Conservation (phyloP, 2,888 invertebrate species). For the Limnephilus lunatus region DNA sequence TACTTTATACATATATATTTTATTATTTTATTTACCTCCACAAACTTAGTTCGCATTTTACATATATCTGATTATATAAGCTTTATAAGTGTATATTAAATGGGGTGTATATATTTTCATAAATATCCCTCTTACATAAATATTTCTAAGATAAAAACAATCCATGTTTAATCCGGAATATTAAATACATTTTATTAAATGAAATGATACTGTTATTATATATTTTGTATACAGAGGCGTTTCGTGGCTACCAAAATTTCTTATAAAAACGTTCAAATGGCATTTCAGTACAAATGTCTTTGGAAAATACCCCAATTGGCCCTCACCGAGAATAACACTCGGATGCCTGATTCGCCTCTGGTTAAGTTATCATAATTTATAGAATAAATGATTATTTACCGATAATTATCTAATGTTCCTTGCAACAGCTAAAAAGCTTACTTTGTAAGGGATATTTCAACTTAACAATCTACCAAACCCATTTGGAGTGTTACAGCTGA, state of each 20-base stretch:
- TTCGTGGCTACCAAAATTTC: constrained; percentile 44
- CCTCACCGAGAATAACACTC: constrained; percentile 21
- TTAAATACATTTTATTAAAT: background rate
- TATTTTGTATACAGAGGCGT: constrained; percentile 48
- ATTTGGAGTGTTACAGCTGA: background rate
- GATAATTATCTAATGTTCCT: background rate
- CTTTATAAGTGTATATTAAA: background rate
- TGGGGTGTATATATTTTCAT: background rate
- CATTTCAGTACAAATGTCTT: background rate
- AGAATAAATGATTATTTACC: background rate
- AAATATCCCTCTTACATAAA: background rate
- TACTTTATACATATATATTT: background rate
- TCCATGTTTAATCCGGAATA: background rate
- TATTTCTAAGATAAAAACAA: background rate
- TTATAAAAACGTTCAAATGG: background rate
- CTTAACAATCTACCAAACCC: background rate
- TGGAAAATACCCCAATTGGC: background rate
- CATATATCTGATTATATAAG: background rate
- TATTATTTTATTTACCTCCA: background rate
- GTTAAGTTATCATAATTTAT: background rate
- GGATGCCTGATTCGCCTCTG: constrained; percentile 42
- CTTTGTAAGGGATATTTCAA: background rate
- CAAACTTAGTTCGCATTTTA: background rate
- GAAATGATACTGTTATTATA: background rate
- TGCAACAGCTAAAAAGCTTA: background rate